Evolutionary conservation across 2,113 vertebrate genomes (phyloP), one percentile per base, ranked within the genome.

Genomic region (Ranitomeya variabilis): DNA sequence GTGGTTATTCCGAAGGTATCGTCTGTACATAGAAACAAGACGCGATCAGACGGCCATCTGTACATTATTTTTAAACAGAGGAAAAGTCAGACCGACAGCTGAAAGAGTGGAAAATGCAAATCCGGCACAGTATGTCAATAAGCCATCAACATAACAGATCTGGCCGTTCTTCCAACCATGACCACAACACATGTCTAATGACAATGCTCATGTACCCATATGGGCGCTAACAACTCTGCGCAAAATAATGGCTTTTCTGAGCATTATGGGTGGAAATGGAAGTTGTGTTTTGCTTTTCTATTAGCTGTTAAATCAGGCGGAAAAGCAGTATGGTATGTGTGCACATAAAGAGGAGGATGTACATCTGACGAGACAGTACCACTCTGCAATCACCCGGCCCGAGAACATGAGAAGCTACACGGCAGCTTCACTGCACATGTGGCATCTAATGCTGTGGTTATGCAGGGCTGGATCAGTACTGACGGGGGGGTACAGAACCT

Each of bases 131-230:
- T 13, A 45, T 60, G 73, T 86, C 85, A 86, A 78, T 77, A 86
- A 86, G 85, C 73, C 26, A 78, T 78, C 73, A 86, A 77, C 71
- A 52, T 18, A 12, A 62, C 55, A 60, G 77, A 86, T 74, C 71
- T 77, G 19, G 18, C 55, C 6, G 37, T 10, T 23, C 73, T 52
- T 18, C 57, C 57, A 86, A 74, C 73, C 55, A 86, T 86, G 85
- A 86, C 78, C 26, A 86, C 55, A 64, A 57, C 51, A 73, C 83
- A 37, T 77, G 71, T 62, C 71, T 86, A 86, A 86, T 78, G 69
- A 86, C 85, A 78, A 64, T 14, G 85, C 57, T 86, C 37, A 78
- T 51, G 57, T 54, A 77, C 74, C 54, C 54, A 86, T 62, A 31
- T 59, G 14, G 71, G 13, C 15, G 10, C 71, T 19, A 74, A 74